Base-by-base conservation (phyloP, 2,113 vertebrate species). In the Pteropus alecto region DNA sequence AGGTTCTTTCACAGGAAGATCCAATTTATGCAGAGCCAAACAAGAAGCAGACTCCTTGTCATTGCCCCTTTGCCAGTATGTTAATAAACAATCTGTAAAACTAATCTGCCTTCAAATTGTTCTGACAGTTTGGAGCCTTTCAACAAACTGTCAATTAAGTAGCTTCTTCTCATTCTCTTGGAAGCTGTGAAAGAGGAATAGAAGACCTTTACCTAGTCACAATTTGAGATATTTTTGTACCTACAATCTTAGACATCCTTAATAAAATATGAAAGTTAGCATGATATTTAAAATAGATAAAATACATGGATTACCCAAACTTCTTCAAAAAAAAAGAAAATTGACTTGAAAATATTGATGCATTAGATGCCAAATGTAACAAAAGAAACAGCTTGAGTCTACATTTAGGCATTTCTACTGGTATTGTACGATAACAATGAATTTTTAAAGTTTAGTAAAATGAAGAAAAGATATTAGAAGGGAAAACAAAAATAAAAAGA, bases 71-170 rank as follows among this genome's bases (percentile, higher is more conserved):
- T 94, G 24, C 54, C 6, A 67, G 11, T 60, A 73, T 65, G 38
- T 43, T 95, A 84, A 94, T 91, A 58, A 63, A 67, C 60, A 95
- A 94, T 91, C 71, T 93, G 85, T 88, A 95, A 91, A 71, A 81
- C 41, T 82, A 88, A 93, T 91, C 46, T 91, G 60, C 35, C 35
- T 91, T 88, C 82, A 91, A 94, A 93, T 88, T 76, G 78, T 94
- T 77, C 30, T 82, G 92, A 90, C 60, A 91, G 38, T 91, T 84
- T 85, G 67, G 26, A 93, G 60, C 2, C 74, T 90, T 84, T 30
- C 43, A 92, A 79, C 1, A 16, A 95, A 51, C 48, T 90, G 68
- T 96, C 67, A 79, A 3, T 93, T 89, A 77, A 56, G 87, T 5
- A 87, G 33, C 38, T 58, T 92, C 74, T 79, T 67, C 43, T 67